Evolutionary conservation across 2,797 vertebrate genomes (phyloP), one percentile per base, ranked within the genome.

Genomic region (Heliangelus exortis): DNA sequence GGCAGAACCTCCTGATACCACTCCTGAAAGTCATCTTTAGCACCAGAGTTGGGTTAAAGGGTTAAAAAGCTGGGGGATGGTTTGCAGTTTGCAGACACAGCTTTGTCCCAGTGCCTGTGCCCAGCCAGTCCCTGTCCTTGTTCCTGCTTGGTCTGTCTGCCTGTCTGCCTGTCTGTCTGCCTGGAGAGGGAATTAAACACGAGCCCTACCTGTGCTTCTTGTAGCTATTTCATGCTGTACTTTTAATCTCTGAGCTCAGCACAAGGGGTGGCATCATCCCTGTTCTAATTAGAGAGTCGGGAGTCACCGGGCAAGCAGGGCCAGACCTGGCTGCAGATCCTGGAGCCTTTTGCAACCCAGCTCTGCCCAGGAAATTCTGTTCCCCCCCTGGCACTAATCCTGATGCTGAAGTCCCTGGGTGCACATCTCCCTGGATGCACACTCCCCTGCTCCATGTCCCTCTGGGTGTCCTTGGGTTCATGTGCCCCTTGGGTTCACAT

Each of bases 11-110:
- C 51, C 74, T 4, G 1, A 8, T 34, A 28, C n/a, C 36, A 5
- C 41, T 39, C 0, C 0, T 14, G 47, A 29, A 36, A 47, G 15
- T 39, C 0, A 3, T 41, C 67, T 72, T 51, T 51, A 26, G 29
- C 59, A 19, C 23, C 58, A 47, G 11, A 55, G 39, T 25, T 25
- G 13, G 20, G 9, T 51, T 43, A 8, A 47, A 33, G 66, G 29
- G 36, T 76, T 76, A 28, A 63, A 57, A 55, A 51, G 13, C 22
- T 9, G 14, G 23, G 66, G 26, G 19, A 7, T 1, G 54, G 33
- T 28, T 48, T 43, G 29, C 43, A 43, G 74, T 9, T n/a, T n/a
- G n/a, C n/a, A n/a, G 73, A 29, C 54, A 15, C 7, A 4, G 28
- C 9, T 57, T 29, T 34, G 53, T 69, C 59, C 61, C 43, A 39